phyloP scores from a whole-genome alignment of 2,888 invertebrate genomes.

The Pediacus dermestoides region DNA sequence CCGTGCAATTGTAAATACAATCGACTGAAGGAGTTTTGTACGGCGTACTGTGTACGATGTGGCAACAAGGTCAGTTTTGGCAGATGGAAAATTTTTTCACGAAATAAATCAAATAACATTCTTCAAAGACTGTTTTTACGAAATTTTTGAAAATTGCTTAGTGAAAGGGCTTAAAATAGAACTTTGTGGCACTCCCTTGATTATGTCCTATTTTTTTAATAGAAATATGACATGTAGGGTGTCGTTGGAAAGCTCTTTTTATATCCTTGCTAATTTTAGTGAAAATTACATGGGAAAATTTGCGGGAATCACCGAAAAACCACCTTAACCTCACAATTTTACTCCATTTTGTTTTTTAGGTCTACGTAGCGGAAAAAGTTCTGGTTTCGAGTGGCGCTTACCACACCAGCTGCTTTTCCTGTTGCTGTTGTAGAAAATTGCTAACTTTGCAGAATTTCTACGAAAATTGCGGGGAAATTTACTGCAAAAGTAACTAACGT shows the following conservation, averaged over 20 bases:
- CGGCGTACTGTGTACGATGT: slow-evolving; percentile 29
- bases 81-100: too few species aligned
- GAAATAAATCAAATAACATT: too few species aligned
- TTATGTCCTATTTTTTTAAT: too few species aligned
- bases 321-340: not conserved
- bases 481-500: slow-evolving; percentile 56
- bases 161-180: too few species aligned
- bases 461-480: slow-evolving; percentile 53
- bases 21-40: slow-evolving; percentile 26
- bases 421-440: slow-evolving; percentile 52
- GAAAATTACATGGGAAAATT: too few species aligned
- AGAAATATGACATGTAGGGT: too few species aligned
- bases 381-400: slow-evolving; percentile 50
- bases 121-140: too few species aligned
- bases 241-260: too few species aligned
- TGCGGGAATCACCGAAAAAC: too few species aligned
- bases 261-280: too few species aligned
- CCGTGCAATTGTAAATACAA: slow-evolving; percentile 30
- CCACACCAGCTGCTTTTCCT: slow-evolving; percentile 54
- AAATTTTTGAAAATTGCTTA: too few species aligned
- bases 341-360: slow-evolving; percentile 30
- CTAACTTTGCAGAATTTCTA: slow-evolving; percentile 51
- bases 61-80: slow-evolving; percentile 32
- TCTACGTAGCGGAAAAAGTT: slow-evolving; percentile 45
- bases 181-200: too few species aligned